Evolutionary conservation across 2,888 invertebrate genomes (phyloP), one percentile per base, ranked within the genome.

Genomic region (Plebejus argus): DNA sequence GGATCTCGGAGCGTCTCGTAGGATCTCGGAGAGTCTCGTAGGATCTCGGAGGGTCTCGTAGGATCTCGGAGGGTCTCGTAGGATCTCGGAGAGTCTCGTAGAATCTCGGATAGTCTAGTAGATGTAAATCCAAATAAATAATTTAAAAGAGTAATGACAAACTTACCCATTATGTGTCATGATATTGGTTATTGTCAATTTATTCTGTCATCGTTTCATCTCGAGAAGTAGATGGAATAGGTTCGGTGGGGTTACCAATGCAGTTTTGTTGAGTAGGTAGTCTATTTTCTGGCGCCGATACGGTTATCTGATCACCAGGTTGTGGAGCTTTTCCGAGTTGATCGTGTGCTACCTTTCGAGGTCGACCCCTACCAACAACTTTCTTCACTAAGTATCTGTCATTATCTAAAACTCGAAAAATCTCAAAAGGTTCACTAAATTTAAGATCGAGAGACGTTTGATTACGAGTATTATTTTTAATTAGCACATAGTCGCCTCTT

Each of bases 261-360:
- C 18, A 75, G 75, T 15, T n/a, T 15, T 56, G 18, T 18, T 56
- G 56, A 35, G 35, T 35, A 35, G 35, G 35, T 35, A 1, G 35
- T 35, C 7, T 35, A 35, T 56, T 20, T 33, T 76, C 23, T 72
- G 45, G 39, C 72, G 75, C 74, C 79, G 80, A 80, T 77, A 81
- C 79, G 80, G 80, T 77, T 45, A n/a, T 18, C 76, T 81, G 81
- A 28, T 78, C 71, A 18, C 79, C 80, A 15, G 80, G 82, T 70
- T 80, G 80, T 18, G 83, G 83, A 2, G 81, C 81, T 7, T 71
- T 77, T 8, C 82, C 10, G n/a, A 83, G 79, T 56, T 81, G 82
- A 56, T 83, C 82, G 28, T 82, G 82, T 5, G 82, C 79, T 1
- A 82, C 82, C 61, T 83, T 83, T 8, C 80, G 80, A 8, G 81